A percentile compares a stretch with the other conserved stretches of the same genome.
These are phyloP conservation scores for Octonoba sinensis DNA, from an alignment of 2,888 invertebrate species.

Conservation along the genomic window DNA sequence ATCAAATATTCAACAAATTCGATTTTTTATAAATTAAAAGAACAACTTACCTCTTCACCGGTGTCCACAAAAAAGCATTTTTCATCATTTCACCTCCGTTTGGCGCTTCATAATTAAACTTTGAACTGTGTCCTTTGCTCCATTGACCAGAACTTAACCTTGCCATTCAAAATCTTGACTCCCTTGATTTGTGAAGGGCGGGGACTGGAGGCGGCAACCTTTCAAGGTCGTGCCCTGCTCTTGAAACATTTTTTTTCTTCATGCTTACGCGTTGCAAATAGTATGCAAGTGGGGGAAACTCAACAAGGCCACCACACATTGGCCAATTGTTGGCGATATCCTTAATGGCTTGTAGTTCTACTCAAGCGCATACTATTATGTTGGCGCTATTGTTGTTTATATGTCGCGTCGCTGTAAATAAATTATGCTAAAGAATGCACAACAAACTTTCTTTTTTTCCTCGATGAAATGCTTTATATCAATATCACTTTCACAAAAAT, in stretches of 20 bases:
- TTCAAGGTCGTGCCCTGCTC: conserved; percentile 54
- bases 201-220: conserved; percentile 48
- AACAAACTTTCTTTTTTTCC: too few species aligned
- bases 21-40: too few species aligned
- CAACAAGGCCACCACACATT: background rate
- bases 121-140: background rate
- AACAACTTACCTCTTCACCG: too few species aligned
- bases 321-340: conserved; percentile 32
- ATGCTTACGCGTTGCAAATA: conserved; percentile 15
- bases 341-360: conserved; percentile 4
- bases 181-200: conserved; percentile 30
- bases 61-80: too few species aligned
- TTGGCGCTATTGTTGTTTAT: background rate
- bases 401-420: background rate
- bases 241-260: conserved; percentile 28
- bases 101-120: conserved; percentile 24
- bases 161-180: conserved; percentile 14
- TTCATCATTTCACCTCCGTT: too few species aligned
- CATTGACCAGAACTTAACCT: conserved; percentile 16
- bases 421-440: conserved; percentile 1
- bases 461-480: too few species aligned
- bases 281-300: conserved; percentile 32
- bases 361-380: conserved; percentile 20
- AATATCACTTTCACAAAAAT: too few species aligned
- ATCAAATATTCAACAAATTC: too few species aligned